Base-by-base conservation (phyloP, 2,113 vertebrate species). In the Tichodroma muraria region DNA sequence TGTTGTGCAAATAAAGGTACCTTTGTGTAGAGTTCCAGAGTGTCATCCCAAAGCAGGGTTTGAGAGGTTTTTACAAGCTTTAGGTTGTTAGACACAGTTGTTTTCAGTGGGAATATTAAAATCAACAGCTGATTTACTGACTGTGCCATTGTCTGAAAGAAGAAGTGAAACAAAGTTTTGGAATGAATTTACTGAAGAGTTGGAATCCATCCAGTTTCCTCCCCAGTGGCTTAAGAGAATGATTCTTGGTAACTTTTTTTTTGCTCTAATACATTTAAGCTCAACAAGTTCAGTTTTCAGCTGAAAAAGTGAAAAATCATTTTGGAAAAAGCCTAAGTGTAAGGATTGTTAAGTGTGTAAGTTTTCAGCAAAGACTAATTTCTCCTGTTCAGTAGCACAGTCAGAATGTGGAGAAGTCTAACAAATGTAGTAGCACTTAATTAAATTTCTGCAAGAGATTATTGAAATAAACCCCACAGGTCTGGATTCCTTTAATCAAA, bases 101-200 rank as follows among this genome's bases (percentile, higher is more conserved):
- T 90, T 84, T 95, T 87, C 61, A 31, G 37, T 45, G 88, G 69
- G n/a, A 92, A 75, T 94, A 81, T 86, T 89, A 76, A 94, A 93
- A 56, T 42, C 40, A 81, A 45, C 70, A 78, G 7, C 73, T 76
- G 44, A 64, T 81, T 75, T 89, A 64, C 72, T 93, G 80, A 89
- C 86, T 92, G n/a, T 68, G 27, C 60, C 42, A 40, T 57, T 86
- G 65, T 86, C 73, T 86, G 60, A 75, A 79, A 84, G 57, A 70
- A 91, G 57, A 65, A 88, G 68, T 49, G 52, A 86, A 88, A 72
- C 35, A 25, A 78, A 84, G 80, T 81, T 94, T 93, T 93, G 80
- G 73, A 87, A 70, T 84, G 3, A 84, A 68, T 92, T 96, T 86
- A 33, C 31, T 80, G 85, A 59, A 73, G 60, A 42, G n/a, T 37